Evolutionary conservation across 2,888 invertebrate genomes (phyloP), one percentile per base, ranked within the genome.

Genomic region (Drosophila meridiana): DNA sequence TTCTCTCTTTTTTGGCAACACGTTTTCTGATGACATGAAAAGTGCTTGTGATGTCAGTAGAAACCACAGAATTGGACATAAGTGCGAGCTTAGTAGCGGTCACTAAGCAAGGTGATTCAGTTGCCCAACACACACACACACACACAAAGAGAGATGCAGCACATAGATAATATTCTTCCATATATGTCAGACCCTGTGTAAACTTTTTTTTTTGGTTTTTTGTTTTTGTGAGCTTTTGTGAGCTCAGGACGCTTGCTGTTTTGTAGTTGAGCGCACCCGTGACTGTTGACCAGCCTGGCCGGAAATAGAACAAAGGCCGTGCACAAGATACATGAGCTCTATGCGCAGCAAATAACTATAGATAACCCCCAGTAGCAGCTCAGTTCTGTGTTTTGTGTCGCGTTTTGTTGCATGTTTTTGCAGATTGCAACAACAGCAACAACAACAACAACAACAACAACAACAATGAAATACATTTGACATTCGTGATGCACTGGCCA

Each of bases 241-340:
- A 38, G n/a, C 48, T 40, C 60, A 57, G 40, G 53, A 64, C 47
- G 34, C 38, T 73, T 42, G 34, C 42, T 47, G 38, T 58, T 65
- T 58, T 70, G 50, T 58, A 62, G 76, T 76, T 60, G 66, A 76
- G 63, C 56, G 65, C 62, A 60, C 73, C 53, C 43, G 47, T 53
- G 66, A 58, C 64, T 32, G 50, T 47, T 64, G 50, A 30, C 55
- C 71, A 56, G 60, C 9, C 60, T 26, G 40, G 47, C 67, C 77
- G 80, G 80, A 78, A 80, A 68, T 80, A 76, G 71, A 76, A 76
- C 71, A 71, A 58, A 55, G 47, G 63, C 61, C 50, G 28, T 63
- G 43, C 60, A 20, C 43, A 14, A 59, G n/a, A 32, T 36, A 68
- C 36, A 48, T 26, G 47, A 55, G 8, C 61, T 71, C 58, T 70